Base-by-base conservation (phyloP, 2,888 invertebrate species). In the Dermolepida albohirtum region DNA sequence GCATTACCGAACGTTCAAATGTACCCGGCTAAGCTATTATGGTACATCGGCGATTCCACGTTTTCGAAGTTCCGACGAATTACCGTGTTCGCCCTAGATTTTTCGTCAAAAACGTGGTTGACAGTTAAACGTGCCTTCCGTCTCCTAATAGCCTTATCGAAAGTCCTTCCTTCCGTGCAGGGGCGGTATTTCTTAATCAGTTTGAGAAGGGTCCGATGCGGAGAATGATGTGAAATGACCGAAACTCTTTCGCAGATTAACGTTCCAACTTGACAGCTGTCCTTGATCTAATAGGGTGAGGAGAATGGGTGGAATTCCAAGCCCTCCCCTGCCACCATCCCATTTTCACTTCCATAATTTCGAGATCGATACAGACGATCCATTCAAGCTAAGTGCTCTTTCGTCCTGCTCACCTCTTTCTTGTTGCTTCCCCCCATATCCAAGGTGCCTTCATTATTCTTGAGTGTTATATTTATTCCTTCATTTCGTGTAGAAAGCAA, bases 241-340 rank as follows among this genome's bases (percentile, higher is more conserved):
- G 16, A 27, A 44, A 57, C 57, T 57, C 44, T 44, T 43, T 57
- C 54, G 57, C 27, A 57, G 57, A 57, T 57, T 57, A 44, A 57
- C 34, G 57, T 44, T 27, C 27, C 41, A 11, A 44, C 43, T 57
- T 43, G 57, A 44, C 57, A 57, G 43, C 16, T 57, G 57, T 57
- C 57, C 55, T 55, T 43, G 55, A 4, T 22, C n/a, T 22, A 22
- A 22, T 1, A 34, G 34, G 34, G 10, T 1, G 34, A 1, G 34
- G 10, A 34, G 10, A 34, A 6, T 7, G 10, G 34, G 34, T 34
- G 34, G 6, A 34, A 5, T 34, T 34, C 6, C n/a, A n/a, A n/a
- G n/a, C n/a, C n/a, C n/a, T n/a, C n/a, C n/a, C n/a, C n/a, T n/a
- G n/a, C 8, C 1, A 34, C 10, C 6, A 34, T 7, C 34, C 34